Evolutionary conservation across 53 echinoderm and acorn worm genomes (phyloP), one percentile per base, ranked within the genome.

Genomic region (Hippasteria phrygiana): DNA sequence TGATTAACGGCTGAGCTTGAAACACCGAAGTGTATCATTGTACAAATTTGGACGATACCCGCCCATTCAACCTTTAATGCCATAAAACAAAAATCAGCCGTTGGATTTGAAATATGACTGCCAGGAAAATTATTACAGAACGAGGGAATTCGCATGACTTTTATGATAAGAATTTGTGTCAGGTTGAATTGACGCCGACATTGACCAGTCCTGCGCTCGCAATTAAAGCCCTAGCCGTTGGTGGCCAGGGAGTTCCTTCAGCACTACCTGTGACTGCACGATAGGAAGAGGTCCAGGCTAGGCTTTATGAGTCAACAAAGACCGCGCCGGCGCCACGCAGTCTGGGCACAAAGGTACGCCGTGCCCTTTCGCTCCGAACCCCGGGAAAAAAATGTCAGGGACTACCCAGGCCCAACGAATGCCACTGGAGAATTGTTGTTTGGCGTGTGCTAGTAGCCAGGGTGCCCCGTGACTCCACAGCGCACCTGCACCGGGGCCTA

Each of bases 321-420:
- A 81, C 81, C 81, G 81, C 32, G 65, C 81, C 81, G 81, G 81
- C 65, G 81, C 81, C 81, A 81, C 81, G 81, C 81, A 81, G 81
- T 81, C 81, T 81, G 45, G 67, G 63, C 81, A 65, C 63, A 81
- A 81, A 81, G 81, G 81, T 81, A 64, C 18, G 64, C 65, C 20
- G 14, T 81, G 81, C 43, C 81, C 81, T 81, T 81, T 63, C 65
- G 65, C 12, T 62, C 10, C 31, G 63, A 81, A 81, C 81, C 81
- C 81, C 46, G 43, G 81, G 65, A 78, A 72, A 72, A 65, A 76
- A 63, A 41, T 42, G 64, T 81, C 64, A 81, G 81, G 81, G 81
- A 81, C 81, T 81, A 65, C 81, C 81, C 81, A 27, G 8, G 11
- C 29, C 39, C n/a, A n/a, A 59, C 59, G 17, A 59, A 4, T 26